These are phyloP conservation scores for Cettia cetti DNA, from an alignment of 2,113 vertebrate species.

Conservation along the genomic window DNA sequence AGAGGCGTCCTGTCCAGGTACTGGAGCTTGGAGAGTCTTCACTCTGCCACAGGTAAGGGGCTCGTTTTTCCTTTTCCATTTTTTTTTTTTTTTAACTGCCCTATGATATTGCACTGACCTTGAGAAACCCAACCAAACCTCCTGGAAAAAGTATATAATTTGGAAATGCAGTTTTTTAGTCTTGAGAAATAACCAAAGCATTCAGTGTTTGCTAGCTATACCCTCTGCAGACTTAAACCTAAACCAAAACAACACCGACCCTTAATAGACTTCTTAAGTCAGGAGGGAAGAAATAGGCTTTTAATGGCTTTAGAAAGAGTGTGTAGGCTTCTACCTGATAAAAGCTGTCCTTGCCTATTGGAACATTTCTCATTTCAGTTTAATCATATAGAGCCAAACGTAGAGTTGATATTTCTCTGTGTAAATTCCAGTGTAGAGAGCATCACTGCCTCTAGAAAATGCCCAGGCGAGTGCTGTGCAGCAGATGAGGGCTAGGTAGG, in stretches of 20 bases:
- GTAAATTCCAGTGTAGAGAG: not conserved
- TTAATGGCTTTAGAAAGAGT: not conserved
- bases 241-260: not conserved
- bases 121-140: constrained; percentile 4
- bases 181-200: not conserved
- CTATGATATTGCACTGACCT: constrained; percentile 63
- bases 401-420: not conserved
- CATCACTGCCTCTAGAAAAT: not conserved
- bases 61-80: too few relatives aligned
- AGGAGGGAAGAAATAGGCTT: not conserved
- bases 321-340: not conserved
- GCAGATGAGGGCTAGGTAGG: not conserved
- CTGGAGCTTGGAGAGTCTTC: constrained; percentile 96
- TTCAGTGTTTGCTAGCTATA: not conserved
- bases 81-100: not conserved
- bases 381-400: fast-evolving
- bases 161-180: not conserved
- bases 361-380: not conserved
- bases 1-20: constrained; percentile 88
- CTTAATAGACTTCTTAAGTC: not conserved
- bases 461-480: not conserved
- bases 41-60: constrained; percentile 89
- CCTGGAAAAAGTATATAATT: not conserved
- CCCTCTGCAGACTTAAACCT: not conserved
- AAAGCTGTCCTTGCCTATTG: not conserved